phyloP scores from a whole-genome alignment of 2,113 vertebrate genomes.

The Drymodes brunneopygia region DNA sequence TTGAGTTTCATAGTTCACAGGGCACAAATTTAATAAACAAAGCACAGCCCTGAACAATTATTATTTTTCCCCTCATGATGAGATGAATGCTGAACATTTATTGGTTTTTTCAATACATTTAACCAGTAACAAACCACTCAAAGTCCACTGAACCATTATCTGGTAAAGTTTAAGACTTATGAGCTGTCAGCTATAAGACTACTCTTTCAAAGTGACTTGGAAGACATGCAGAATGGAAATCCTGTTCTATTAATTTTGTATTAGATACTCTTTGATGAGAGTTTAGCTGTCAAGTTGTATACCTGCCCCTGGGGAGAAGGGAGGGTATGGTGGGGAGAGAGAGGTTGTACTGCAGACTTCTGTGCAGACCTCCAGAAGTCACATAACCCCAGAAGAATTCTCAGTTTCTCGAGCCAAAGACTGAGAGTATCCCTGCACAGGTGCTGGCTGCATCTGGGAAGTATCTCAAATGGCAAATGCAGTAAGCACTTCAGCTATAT shows the following conservation, averaged over 20 bases:
- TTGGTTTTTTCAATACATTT: constrained; percentile 1
- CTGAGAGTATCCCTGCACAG: neutral
- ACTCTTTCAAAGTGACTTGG: neutral
- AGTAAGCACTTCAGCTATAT: neutral
- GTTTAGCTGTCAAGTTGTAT: neutral
- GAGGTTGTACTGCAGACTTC: neutral
- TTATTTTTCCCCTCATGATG: fast-evolving
- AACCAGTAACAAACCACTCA: constrained; percentile 29
- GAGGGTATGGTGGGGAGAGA: neutral
- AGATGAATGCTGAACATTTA: neutral
- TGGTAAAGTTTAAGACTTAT: constrained; percentile 22
- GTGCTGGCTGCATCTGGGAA: neutral
- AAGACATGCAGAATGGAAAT: neutral
- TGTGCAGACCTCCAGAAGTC: neutral
- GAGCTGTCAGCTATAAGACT: constrained; percentile 8
- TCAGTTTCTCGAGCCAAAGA: neutral
- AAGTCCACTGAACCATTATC: neutral
- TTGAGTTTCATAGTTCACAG: constrained; percentile 39
- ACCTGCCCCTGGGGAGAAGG: neutral
- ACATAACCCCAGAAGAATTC: neutral
- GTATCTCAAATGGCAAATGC: neutral
- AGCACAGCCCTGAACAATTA: neutral
- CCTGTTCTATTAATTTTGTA: neutral
- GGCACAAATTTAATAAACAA: constrained; percentile 16
- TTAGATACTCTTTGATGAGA: neutral